Conservation (phyloP, 53 echinoderm and acorn worm genomes). For the Astropecten irregularis region DNA sequence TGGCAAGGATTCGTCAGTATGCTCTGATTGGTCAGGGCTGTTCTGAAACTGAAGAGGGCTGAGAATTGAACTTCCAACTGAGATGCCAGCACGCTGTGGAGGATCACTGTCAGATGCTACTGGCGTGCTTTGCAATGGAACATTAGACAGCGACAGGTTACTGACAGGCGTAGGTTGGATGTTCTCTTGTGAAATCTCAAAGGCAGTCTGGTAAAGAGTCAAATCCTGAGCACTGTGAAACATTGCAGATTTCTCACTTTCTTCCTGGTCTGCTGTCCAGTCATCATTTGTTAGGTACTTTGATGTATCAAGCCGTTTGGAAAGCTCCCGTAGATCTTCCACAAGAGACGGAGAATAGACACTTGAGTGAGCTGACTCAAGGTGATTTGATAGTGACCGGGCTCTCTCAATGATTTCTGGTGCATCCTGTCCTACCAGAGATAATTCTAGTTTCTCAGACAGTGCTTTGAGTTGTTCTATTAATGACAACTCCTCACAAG, state of each 20-base stretch:
- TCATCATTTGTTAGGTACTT: conserved; percentile 19
- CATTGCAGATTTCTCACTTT: conserved; percentile 33
- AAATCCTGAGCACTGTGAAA: conserved; percentile 72
- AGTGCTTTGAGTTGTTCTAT: conserved; percentile 32
- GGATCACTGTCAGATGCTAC: background rate
- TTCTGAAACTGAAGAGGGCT: background rate
- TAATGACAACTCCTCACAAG: conserved; percentile 13
- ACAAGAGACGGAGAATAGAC: conserved; percentile 36
- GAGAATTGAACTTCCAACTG: conserved; percentile 20
- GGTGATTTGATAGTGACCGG: conserved; percentile 17
- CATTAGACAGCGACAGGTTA: background rate
- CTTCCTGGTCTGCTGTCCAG: background rate
- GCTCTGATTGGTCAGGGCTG: background rate
- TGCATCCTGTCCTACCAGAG: conserved; percentile 2
- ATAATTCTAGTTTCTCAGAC: conserved; percentile 19
- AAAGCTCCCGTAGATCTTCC: conserved; percentile 27
- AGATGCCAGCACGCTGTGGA: background rate
- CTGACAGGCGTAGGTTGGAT: conserved; percentile 13
- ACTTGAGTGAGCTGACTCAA: conserved; percentile 25
- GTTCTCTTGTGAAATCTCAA: conserved; percentile 27
- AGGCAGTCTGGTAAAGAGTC: conserved; percentile 66
- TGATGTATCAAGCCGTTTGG: conserved; percentile 18
- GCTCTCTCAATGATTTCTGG: conserved; percentile 22
- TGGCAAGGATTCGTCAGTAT: background rate
- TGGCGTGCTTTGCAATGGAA: conserved; percentile 15